A percentile compares a stretch with the other conserved stretches of the same genome.
Conservation (phyloP, 2,113 vertebrate genomes). For the Phalacrocorax carbo region DNA sequence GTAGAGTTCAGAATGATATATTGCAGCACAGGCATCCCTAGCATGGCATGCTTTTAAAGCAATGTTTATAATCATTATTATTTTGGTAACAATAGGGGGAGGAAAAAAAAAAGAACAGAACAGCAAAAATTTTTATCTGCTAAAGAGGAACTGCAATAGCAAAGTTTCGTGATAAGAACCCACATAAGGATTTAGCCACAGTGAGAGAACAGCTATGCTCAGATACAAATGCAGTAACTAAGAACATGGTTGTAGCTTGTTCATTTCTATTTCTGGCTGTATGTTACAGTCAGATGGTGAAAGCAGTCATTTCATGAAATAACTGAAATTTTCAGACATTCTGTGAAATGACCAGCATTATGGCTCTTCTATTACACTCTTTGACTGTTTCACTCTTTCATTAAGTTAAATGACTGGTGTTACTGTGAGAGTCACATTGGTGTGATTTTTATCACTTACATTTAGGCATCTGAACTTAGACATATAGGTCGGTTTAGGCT, state of each 20-base stretch:
- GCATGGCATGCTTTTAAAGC: conserved; percentile 70
- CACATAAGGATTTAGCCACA: neutral
- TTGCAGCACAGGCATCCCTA: conserved; percentile 42
- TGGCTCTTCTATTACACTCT: conserved; percentile 14
- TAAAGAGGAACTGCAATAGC: conserved; percentile 3
- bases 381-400: conserved; percentile 32
- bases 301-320: conserved; percentile 63
- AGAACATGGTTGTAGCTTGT: neutral
- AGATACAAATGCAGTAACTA: conserved; percentile 11
- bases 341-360: conserved; percentile 49
- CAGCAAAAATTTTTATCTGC: conserved; percentile 38
- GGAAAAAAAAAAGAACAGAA: neutral
- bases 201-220: neutral
- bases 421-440: conserved; percentile 2
- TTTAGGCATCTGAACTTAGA: conserved; percentile 20
- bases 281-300: conserved; percentile 44
- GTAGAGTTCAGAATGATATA: conserved; percentile 71
- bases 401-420: conserved; percentile 50
- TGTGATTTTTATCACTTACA: conserved; percentile 4
- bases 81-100: conserved; percentile 58
- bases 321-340: conserved; percentile 58
- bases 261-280: conserved; percentile 49
- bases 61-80: conserved; percentile 71
- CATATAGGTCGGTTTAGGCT: neutral
- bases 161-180: conserved; percentile 39